Percentiles rank a stretch among this genome's conserved stretches.
Evolutionary conservation across 1,140 invertebrate genomes (phyloP).

Genomic region (Drosophila pallidifrons): DNA sequence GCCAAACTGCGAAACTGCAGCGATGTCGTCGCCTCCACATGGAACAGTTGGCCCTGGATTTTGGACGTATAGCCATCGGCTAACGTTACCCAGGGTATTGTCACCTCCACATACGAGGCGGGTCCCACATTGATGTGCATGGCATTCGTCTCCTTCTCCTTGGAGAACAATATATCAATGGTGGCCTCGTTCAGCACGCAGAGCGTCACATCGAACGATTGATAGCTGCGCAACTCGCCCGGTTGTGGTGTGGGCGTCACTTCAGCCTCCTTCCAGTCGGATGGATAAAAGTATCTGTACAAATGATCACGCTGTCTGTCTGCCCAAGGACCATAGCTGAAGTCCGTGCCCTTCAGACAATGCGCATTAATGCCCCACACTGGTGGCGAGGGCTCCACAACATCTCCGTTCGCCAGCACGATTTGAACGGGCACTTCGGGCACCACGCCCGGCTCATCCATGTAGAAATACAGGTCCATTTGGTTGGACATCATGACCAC

Average conservation of each 20-base stretch:
- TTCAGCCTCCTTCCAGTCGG: constrained; percentile 92
- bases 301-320: constrained; percentile 97
- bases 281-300: constrained; percentile 98
- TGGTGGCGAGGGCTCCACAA: constrained; percentile 95
- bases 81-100: constrained; percentile 96
- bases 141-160: constrained; percentile 98
- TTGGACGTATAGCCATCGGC: constrained; percentile 95
- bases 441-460: constrained; percentile 96
- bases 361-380: constrained; percentile 98
- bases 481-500: constrained; percentile 98
- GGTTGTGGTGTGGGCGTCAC: constrained; percentile 92
- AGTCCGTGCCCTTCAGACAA: constrained; percentile 98
- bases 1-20: constrained; percentile 95
- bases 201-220: constrained; percentile 96
- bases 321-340: constrained; percentile 99
- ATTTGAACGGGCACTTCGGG: constrained; percentile 95
- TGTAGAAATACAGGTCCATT: constrained; percentile 97
- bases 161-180: constrained; percentile 97
- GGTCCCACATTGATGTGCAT: constrained; percentile 97
- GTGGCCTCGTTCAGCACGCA: constrained; percentile 96
- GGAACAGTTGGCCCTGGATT: constrained; percentile 96
- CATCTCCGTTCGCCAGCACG: constrained; percentile 96
- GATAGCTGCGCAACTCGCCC: constrained; percentile 94
- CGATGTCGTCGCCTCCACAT: constrained; percentile 97
- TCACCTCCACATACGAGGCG: constrained; percentile 97